Evolutionary conservation across 2,797 vertebrate species (phyloP).

Genomic region (Silurus aristotelis): DNA sequence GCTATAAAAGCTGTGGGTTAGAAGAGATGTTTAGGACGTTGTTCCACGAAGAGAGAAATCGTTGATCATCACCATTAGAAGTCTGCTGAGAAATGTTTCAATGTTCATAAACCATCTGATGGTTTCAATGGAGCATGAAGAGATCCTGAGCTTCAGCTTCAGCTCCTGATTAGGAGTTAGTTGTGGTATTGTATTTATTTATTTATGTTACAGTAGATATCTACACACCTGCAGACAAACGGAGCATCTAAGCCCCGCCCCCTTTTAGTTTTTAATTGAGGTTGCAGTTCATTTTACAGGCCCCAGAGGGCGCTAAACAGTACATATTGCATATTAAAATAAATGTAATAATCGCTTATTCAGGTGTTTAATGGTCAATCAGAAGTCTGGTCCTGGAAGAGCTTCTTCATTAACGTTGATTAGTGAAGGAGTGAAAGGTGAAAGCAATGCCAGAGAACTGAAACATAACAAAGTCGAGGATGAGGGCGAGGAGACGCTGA

Average conservation of each 20-base stretch:
- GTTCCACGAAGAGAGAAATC: too few relatives aligned
- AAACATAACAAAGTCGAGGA: neutral
- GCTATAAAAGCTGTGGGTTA: too few relatives aligned
- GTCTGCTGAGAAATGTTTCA: too few relatives aligned
- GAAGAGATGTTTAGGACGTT: too few relatives aligned
- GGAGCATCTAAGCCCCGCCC: neutral
- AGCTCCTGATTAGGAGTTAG: too few relatives aligned
- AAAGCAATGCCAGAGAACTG: too few relatives aligned
- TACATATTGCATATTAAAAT: neutral
- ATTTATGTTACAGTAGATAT: neutral
- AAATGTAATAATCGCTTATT: neutral
- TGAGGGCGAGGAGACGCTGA: neutral
- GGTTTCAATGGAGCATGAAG: too few relatives aligned
- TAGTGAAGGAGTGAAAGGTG: neutral
- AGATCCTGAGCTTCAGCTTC: too few relatives aligned
- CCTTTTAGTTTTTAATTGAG: neutral
- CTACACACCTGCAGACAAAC: neutral
- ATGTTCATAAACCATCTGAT: too few relatives aligned
- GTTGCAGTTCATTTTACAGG: neutral
- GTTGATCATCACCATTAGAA: too few relatives aligned
- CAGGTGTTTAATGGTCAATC: neutral
- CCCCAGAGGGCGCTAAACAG: neutral
- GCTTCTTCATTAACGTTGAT: neutral
- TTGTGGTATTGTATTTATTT: too few relatives aligned
- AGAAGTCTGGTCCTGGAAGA: neutral